These are phyloP conservation scores for Tachyglossus aculeatus DNA, from an alignment of 2,797 vertebrate species.

Conservation along the genomic window DNA sequence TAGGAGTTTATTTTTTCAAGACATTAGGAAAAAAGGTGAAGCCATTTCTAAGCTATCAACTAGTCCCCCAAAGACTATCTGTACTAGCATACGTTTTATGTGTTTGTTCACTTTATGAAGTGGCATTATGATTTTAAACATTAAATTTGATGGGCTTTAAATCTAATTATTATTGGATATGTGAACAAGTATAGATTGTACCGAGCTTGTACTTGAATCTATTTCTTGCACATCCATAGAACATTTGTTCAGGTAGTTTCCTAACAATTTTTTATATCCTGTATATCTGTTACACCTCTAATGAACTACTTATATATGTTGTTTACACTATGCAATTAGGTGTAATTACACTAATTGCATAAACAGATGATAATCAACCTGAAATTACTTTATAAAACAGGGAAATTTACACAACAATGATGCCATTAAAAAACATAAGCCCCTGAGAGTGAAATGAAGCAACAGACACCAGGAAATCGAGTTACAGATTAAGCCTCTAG, in stretches of 20 bases:
- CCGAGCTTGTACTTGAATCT: conserved; percentile 60
- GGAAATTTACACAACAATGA: conserved; percentile 74
- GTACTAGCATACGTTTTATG: conserved; percentile 34
- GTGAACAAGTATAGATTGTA: conserved; percentile 39
- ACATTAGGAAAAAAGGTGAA: too few relatives aligned
- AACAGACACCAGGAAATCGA: conserved; percentile 72
- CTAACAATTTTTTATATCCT: conserved; percentile 66
- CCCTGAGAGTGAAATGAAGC: conserved; percentile 63
- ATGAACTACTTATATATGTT: conserved; percentile 70
- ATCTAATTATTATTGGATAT: conserved; percentile 54
- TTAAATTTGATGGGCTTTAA: conserved; percentile 47
- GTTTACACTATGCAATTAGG: conserved; percentile 68
- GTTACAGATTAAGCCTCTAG: conserved; percentile 73
- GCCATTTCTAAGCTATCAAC: too few relatives aligned
- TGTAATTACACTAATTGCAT: conserved; percentile 68
- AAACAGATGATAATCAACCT: conserved; percentile 70
- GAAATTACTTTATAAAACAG: conserved; percentile 73
- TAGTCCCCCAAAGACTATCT: conserved; percentile 36
- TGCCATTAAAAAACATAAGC: conserved; percentile 75
- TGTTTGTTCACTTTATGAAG: conserved; percentile 36
- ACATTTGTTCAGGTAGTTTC: conserved; percentile 69
- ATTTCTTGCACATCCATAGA: conserved; percentile 54
- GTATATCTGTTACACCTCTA: conserved; percentile 65
- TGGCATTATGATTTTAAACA: conserved; percentile 53
- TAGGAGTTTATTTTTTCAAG: conserved; percentile 19